Evolutionary conservation across 2,888 invertebrate genomes (phyloP).

Genomic region (Monoplex corrugatus): DNA sequence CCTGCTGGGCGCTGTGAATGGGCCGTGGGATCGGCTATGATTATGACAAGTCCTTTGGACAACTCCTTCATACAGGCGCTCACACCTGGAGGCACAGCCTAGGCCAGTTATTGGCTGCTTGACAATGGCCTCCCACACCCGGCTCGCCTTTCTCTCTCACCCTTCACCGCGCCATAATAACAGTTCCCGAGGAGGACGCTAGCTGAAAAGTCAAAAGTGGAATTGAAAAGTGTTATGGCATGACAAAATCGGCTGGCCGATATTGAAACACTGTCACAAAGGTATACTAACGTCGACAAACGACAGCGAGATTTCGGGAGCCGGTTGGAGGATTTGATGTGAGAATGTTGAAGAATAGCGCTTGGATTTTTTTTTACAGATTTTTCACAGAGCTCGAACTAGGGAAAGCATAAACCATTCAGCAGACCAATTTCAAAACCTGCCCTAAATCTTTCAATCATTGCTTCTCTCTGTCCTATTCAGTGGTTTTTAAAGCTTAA

Average conservation of each 20-base stretch:
- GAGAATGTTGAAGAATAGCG: neutral
- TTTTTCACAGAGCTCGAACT: too few relatives aligned
- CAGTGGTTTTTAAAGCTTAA: too few relatives aligned
- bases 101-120: constrained; percentile 9
- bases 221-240: neutral
- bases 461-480: too few relatives aligned
- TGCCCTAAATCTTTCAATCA: too few relatives aligned
- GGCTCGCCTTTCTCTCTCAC: neutral
- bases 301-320: neutral
- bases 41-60: constrained; percentile 29
- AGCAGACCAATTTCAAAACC: too few relatives aligned
- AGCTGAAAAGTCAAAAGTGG: constrained; percentile 27
- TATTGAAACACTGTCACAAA: constrained; percentile 20
- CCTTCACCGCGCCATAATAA: neutral
- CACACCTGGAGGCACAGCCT: constrained; percentile 15
- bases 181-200: neutral
- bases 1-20: neutral
- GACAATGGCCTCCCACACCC: neutral
- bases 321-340: neutral
- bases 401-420: too few relatives aligned
- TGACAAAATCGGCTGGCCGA: neutral
- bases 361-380: too few relatives aligned
- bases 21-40: constrained; percentile 10
- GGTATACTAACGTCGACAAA: constrained; percentile 17
- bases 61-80: neutral